Percentiles rank a stretch among this genome's conserved stretches.
Evolutionary conservation across 2,888 invertebrate species (phyloP).

Genomic region (Erebia aethiops): DNA sequence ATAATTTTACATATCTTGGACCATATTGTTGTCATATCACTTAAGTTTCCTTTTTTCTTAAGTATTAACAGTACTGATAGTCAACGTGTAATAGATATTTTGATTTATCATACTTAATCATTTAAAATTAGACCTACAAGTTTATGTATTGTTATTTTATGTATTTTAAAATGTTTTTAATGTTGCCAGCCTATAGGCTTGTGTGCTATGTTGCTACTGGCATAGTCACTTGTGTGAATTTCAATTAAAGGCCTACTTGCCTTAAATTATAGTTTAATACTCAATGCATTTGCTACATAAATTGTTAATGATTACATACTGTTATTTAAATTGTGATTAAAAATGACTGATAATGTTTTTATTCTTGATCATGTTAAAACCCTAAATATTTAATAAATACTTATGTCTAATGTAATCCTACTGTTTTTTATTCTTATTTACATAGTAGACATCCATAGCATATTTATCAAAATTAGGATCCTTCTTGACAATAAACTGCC

Average conservation of each 20-base stretch:
- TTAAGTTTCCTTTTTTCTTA: too few species aligned
- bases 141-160: neutral
- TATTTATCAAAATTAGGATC: conserved; percentile 89
- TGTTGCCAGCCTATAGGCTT: neutral
- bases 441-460: conserved; percentile 81
- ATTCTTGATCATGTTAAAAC: conserved; percentile 44
- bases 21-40: too few species aligned
- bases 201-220: too few species aligned
- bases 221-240: neutral
- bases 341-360: conserved; percentile 54
- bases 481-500: conserved; percentile 84
- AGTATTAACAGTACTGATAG: too few species aligned
- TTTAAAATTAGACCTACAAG: too few species aligned
- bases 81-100: too few species aligned
- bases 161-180: neutral
- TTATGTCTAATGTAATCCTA: conserved; percentile 9
- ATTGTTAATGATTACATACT: neutral
- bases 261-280: neutral
- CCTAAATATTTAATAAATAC: neutral
- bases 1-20: too few species aligned
- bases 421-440: conserved; percentile 62
- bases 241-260: neutral
- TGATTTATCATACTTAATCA: too few species aligned
- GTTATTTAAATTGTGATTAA: neutral
- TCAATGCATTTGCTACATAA: neutral